Evolutionary conservation across 2,888 invertebrate species (phyloP).

Genomic region (Cheilosia soror): DNA sequence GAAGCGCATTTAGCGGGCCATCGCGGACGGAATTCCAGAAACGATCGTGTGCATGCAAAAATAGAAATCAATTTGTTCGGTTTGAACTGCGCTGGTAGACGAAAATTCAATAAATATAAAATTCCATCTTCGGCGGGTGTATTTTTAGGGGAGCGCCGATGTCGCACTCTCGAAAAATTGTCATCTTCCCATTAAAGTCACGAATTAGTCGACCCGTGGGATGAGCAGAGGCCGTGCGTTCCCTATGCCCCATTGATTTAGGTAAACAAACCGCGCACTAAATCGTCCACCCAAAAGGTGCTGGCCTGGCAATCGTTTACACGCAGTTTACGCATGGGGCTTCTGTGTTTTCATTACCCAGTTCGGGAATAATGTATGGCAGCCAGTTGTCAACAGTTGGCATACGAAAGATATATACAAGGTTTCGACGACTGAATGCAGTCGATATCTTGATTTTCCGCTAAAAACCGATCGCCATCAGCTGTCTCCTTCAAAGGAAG

Average conservation of each 20-base stretch:
- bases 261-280: conserved; percentile 72
- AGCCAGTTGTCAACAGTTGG: conserved; percentile 69
- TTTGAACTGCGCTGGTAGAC: conserved; percentile 1
- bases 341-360: conserved; percentile 42
- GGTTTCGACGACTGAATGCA: conserved; percentile 25
- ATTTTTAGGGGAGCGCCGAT: conserved; percentile 53
- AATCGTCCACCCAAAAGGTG: conserved; percentile 58
- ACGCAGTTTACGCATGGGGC: conserved; percentile 28
- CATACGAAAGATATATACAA: conserved; percentile 36
- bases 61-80: conserved; percentile 73
- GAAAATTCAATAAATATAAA: conserved; percentile 73
- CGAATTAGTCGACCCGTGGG: conserved; percentile 46
- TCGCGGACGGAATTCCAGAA: conserved; percentile 44
- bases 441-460: conserved; percentile 70
- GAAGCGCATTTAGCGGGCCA: conserved; percentile 22
- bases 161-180: conserved; percentile 40
- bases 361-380: conserved; percentile 49
- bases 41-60: conserved; percentile 71
- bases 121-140: conserved; percentile 55
- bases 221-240: conserved; percentile 45
- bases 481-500: conserved; percentile 52
- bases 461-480: conserved; percentile 67
- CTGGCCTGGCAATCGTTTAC: conserved; percentile 31
- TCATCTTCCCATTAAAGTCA: conserved; percentile 65
- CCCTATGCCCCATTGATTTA: conserved; percentile 68